Evolutionary conservation across 2,113 vertebrate genomes (phyloP), one percentile per base, ranked within the genome.

Genomic region (Bos indicus): DNA sequence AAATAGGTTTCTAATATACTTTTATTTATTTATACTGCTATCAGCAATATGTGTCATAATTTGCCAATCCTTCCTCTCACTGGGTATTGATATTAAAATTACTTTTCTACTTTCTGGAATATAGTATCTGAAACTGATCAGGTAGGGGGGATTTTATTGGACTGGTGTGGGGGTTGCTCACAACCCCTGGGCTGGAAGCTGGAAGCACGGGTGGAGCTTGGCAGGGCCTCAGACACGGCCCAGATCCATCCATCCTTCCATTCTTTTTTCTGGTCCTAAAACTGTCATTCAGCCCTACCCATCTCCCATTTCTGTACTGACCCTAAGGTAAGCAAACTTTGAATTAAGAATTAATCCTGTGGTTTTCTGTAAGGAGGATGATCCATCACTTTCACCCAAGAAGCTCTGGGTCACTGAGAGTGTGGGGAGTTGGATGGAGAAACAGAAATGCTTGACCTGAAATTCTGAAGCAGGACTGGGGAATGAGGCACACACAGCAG

Each of bases 371-470:
- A 23, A 90, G 40, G 36, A 74, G 43, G 30, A 10, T 54, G 43
- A 52, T 30, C 43, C 23, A 17, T 88, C 46, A 14, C 67, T 77
- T 94, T 88, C 3, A 12, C 89, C 21, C 48, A 9, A 3, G 64
- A 64, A 77, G 26, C 40, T 40, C 56, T 9, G 4, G 6, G 85
- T 84, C 28, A 77, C 33, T 23, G 78, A 40, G 60, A 5, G 13
- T 23, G 0, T 78, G 15, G 64, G 19, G 0, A 48, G 11, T 4
- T 54, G 46, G 2, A 6, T 30, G 1, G 57, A 30, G 60, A 59
- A 36, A 62, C 43, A 30, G 48, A 57, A 74, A 89, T 78, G 51
- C 96, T 97, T 97, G 95, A 86, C 95, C 97, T 95, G 97, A 77
- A 97, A 96, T 64, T 57, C 77, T 26, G 67, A 88, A 57, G 54